Evolutionary conservation across 2,797 vertebrate species (phyloP), one percentile per base, ranked within the genome.

Genomic region (Pelodytes ibericus): DNA sequence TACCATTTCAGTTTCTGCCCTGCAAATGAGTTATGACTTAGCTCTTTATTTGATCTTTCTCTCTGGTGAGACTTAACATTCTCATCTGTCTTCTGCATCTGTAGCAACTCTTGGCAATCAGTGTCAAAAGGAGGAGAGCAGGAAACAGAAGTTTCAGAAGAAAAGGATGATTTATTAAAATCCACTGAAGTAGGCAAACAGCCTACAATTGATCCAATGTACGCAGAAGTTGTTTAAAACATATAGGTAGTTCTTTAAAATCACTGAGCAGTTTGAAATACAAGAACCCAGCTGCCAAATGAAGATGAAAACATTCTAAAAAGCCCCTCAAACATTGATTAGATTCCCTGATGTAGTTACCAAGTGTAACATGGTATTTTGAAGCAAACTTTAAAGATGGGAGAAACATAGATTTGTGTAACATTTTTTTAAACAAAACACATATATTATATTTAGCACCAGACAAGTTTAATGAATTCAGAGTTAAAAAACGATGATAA

Each of bases 171-270:
- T 79, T 79, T 73, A 79, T 73, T 67, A 73, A 78, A 72, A 72
- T 61, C 57, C 68, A 44, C 62, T 68, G 76, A 73, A 79, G 76
- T 53, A 68, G 63, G 44, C 57, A 79, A 68, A 73, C 44, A 68
- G 58, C 63, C 47, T 26, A 53, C 70, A 73, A 79, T 56, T 79
- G 76, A 79, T 68, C 44, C 57, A 15, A 39, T 62, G 70, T 73
- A 62, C 71, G 73, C 53, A 78, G 64, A 77, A 53, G 36, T 51
- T 57, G 56, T 66, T 73, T 67, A 79, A 79, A 79, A 68, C 62
- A 73, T 69, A 79, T 79, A 79, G 76, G 76, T 68, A 70, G 70
- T 73, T 44, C 70, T 79, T 62, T 51, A 62, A 68, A 79, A 79
- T 79, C 57, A 72, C 41, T 61, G 47, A 18, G 18, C 70, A 62